Conservation (phyloP, 2,113 vertebrate genomes). For the Diphyllodes magnificus region DNA sequence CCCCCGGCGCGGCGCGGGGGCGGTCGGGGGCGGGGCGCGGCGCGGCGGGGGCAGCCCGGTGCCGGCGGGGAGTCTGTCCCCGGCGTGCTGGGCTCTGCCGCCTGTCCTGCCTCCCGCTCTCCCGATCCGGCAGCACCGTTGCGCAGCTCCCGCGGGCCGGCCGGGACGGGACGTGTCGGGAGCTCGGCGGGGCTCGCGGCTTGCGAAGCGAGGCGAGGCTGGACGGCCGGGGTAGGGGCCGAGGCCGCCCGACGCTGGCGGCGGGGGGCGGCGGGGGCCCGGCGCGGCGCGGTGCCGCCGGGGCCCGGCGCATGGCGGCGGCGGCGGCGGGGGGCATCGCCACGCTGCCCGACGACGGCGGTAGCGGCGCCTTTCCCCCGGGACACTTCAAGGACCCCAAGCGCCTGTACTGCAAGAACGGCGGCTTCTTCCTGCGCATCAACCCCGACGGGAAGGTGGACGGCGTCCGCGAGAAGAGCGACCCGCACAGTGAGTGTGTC, state of each 20-base stretch:
- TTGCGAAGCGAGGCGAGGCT: too few species aligned
- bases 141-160: too few species aligned
- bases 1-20: not conserved
- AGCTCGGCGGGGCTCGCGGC: too few species aligned
- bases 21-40: not conserved
- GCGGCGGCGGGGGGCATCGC: slow-evolving; percentile 80
- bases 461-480: slow-evolving; percentile 90
- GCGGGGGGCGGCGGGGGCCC: not conserved
- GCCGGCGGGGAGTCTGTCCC: too few species aligned
- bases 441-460: slow-evolving; percentile 89
- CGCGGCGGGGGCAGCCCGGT: not conserved
- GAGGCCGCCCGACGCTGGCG: not conserved
- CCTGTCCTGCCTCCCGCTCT: too few species aligned
- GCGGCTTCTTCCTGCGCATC: slow-evolving; percentile 93
- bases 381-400: slow-evolving; percentile 93
- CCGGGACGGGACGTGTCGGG: too few species aligned
- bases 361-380: slow-evolving; percentile 81
- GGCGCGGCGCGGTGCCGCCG: not conserved
- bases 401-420: slow-evolving; percentile 94
- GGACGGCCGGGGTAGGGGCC: too few species aligned
- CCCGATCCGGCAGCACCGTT: too few species aligned
- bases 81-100: too few species aligned
- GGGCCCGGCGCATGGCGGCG: not conserved
- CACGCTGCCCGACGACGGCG: slow-evolving; percentile 78
- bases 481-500: slow-evolving; percentile 86